phyloP scores from a whole-genome alignment of 2,888 invertebrate species.

The Megalurothrips usitatus region DNA sequence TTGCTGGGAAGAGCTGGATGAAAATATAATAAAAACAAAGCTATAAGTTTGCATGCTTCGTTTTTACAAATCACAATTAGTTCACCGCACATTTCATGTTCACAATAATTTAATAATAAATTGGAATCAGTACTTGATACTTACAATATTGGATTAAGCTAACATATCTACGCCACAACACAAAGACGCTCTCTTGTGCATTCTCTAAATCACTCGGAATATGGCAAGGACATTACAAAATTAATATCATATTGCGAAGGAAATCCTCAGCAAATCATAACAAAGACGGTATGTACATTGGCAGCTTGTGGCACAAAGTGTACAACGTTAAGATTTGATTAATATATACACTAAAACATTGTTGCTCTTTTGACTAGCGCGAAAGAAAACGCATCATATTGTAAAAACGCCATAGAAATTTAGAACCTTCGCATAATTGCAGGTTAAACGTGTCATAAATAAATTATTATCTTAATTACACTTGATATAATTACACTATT shows the following conservation, averaged over 20 bases:
- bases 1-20: too few relatives aligned
- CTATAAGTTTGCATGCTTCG: neutral
- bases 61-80: conserved; percentile 18
- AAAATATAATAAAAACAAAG: neutral
- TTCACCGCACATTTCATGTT: neutral
- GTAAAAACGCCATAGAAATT: neutral
- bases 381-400: neutral
- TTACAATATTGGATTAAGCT: neutral
- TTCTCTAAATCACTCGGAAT: conserved; percentile 23
- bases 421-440: neutral
- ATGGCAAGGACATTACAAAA: conserved; percentile 13
- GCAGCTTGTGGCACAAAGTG: neutral
- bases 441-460: conserved; percentile 18
- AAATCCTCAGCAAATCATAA: neutral
- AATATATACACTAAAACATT: conserved; percentile 9
- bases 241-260: conserved; percentile 17
- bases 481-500: neutral
- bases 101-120: conserved; percentile 17
- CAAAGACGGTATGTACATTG: conserved; percentile 18
- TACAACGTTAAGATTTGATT: neutral
- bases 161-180: conserved; percentile 10
- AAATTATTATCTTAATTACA: conserved; percentile 15
- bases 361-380: conserved; percentile 26
- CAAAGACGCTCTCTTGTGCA: conserved; percentile 14
- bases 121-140: conserved; percentile 15